Evolutionary conservation across 2,113 vertebrate species (phyloP), one percentile per base, ranked within the genome.

Genomic region (Jaculus jaculus): DNA sequence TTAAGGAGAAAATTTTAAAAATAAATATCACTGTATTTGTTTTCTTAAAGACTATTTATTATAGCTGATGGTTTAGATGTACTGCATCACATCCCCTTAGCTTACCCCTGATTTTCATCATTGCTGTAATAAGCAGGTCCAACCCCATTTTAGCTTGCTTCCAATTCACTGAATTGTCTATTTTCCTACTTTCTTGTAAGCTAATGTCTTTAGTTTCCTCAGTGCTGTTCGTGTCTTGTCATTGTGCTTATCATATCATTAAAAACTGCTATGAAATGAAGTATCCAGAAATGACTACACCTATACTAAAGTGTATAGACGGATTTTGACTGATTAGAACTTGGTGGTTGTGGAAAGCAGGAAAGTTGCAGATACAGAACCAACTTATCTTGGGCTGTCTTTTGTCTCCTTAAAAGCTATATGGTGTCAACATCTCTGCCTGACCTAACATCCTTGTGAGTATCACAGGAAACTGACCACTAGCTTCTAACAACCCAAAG

Each of bases 1-100:
- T 87, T 54, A 89, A 75, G 13, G 47, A 80, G 13, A 83, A 83
- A 77, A 69, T 3, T 90, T 93, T 84, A 80, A 42, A 89, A 84
- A 63, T 54, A 61, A 71, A 58, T 78, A 20, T 72, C 87, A 21
- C 83, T 85, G 17, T 20, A 83, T 82, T 85, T 37, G 6, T 58
- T 93, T 91, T 47, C 39, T 86, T 88, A 65, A 71, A 18, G 16
- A 32, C 83, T 54, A 16, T 4, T 42, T 74, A 15, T 18, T 39
- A 4, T 23, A 32, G 54, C 42, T 75, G 69, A 69, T 68, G 23
- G 28, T 93, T 83, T 69, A 30, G 17, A 73, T 2, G 21, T 3
- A 15, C 32, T 21, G 6, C 7, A 7, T 77, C 51, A 79, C 21
- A 58, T 65, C 28, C 23, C 6, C 32, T n/a, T 9, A 72, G 13